phyloP scores from a whole-genome alignment of 1,140 invertebrate genomes.

The Drosophila nebulosa region DNA sequence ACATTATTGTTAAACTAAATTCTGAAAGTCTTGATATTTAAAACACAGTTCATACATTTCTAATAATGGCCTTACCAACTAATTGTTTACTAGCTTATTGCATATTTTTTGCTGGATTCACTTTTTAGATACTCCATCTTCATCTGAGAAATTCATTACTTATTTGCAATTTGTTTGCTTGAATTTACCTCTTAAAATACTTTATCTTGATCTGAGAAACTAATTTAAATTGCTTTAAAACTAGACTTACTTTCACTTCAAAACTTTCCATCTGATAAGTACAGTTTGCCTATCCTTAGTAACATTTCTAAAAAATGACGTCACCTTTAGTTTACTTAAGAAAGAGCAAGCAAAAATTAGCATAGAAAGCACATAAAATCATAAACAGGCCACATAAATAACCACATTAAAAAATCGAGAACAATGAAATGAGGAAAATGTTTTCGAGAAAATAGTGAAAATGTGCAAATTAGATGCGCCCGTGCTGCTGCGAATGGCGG shows the following conservation, averaged over 20 bases:
- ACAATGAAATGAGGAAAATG: conserved; percentile 24
- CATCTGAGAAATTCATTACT: no score
- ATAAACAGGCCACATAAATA: conserved; percentile 67
- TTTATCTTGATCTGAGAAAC: no score
- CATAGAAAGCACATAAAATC: conserved; percentile 77
- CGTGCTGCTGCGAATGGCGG: conserved; percentile 37
- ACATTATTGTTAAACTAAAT: neutral
- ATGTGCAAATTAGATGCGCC: conserved; percentile 77
- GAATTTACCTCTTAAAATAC: no score
- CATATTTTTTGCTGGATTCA: no score
- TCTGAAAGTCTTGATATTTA: no score
- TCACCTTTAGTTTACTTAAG: conserved; percentile 57
- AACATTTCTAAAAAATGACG: conserved; percentile 62
- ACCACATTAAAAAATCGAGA: conserved; percentile 65
- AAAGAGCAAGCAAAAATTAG: conserved; percentile 45
- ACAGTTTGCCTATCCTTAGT: neutral
- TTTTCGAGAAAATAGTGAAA: conserved; percentile 70
- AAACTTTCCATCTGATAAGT: neutral
- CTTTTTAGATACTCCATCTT: no score
- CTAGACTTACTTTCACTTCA: neutral
- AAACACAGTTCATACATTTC: no score
- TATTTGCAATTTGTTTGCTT: no score
- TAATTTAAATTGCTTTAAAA: neutral
- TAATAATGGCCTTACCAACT: no score
- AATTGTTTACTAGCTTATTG: no score